A percentile compares a stretch with the other conserved stretches of the same genome.
These are phyloP conservation scores for Caenorhabditis drosophilae DNA, from an alignment of 2,888 invertebrate genomes.

Conservation along the genomic window DNA sequence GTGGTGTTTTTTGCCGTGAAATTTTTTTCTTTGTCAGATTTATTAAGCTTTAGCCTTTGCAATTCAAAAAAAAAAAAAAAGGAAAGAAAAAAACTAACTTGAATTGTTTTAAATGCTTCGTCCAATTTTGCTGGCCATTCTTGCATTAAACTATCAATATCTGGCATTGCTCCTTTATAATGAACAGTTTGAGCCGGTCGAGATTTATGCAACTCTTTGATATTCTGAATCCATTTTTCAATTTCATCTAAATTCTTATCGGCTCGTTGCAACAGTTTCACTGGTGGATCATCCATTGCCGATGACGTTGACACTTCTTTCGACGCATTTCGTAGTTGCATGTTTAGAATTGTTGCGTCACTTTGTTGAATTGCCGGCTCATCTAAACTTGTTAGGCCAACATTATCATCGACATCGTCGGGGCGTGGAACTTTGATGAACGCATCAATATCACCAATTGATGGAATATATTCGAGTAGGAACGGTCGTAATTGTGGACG, in stretches of 20 bases:
- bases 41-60: too few relatives aligned
- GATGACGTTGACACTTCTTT: conserved; percentile 70
- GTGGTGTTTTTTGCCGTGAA: too few relatives aligned
- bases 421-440: conserved; percentile 87
- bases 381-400: conserved; percentile 74
- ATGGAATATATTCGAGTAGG: conserved; percentile 93
- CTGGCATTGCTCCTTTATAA: conserved; percentile 85
- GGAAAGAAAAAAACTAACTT: conserved; percentile 20
- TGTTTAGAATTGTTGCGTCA: conserved; percentile 88
- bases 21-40: too few relatives aligned
- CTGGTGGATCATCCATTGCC: conserved; percentile 69
- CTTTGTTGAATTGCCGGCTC: conserved; percentile 94
- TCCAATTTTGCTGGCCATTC: conserved; percentile 93
- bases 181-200: conserved; percentile 86
- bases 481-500: conserved; percentile 90
- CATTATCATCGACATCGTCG: conserved; percentile 72
- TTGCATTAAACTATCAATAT: conserved; percentile 89
- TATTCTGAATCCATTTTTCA: conserved; percentile 84
- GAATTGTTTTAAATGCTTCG: conserved; percentile 77
- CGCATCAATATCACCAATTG: conserved; percentile 97
- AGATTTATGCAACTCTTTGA: conserved; percentile 83
- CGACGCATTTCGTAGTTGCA: conserved; percentile 82
- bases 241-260: conserved; percentile 82
- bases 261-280: conserved; percentile 82
- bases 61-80: neutral